phyloP scores from a whole-genome alignment of 2,797 vertebrate genomes.

The Botia almorhae region DNA sequence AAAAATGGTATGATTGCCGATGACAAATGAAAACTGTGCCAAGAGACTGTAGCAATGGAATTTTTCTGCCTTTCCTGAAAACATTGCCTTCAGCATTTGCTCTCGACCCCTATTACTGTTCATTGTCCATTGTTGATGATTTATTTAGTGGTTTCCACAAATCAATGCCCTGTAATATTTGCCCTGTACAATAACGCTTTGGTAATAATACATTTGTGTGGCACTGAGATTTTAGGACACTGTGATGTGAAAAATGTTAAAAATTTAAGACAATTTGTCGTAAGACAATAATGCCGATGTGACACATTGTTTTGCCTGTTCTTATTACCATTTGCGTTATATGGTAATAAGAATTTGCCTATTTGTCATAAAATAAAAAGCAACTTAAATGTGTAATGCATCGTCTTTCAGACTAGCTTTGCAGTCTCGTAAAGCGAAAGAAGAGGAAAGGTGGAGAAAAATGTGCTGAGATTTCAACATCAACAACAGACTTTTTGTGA shows the following conservation, averaged over 20 bases:
- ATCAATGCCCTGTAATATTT: constrained; percentile 38
- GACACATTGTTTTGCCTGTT: no score
- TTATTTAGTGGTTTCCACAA: constrained; percentile 36
- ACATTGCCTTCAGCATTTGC: constrained; percentile 17
- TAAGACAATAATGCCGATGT: no score
- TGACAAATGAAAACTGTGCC: constrained; percentile 33
- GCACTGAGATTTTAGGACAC: background rate
- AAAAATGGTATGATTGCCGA: constrained; percentile 5
- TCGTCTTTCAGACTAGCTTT: background rate
- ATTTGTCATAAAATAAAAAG: no score
- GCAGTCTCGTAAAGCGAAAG: constrained; percentile 4
- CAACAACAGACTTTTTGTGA: constrained; percentile 25
- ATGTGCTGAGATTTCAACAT: background rate
- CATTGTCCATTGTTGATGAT: constrained; percentile 19
- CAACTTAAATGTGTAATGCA: no score
- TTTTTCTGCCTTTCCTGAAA: no score
- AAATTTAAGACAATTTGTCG: no score
- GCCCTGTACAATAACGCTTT: background rate
- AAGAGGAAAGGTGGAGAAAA: background rate
- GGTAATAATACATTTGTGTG: constrained; percentile 19
- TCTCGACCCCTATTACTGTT: background rate
- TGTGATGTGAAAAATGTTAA: background rate
- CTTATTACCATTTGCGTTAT: no score
- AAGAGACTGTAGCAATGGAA: constrained; percentile 14
- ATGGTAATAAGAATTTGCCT: no score